A percentile compares a stretch with the other conserved stretches of the same genome.
These are phyloP conservation scores for Mystacornis crossleyi DNA, from an alignment of 2,113 vertebrate genomes.

Conservation along the genomic window DNA sequence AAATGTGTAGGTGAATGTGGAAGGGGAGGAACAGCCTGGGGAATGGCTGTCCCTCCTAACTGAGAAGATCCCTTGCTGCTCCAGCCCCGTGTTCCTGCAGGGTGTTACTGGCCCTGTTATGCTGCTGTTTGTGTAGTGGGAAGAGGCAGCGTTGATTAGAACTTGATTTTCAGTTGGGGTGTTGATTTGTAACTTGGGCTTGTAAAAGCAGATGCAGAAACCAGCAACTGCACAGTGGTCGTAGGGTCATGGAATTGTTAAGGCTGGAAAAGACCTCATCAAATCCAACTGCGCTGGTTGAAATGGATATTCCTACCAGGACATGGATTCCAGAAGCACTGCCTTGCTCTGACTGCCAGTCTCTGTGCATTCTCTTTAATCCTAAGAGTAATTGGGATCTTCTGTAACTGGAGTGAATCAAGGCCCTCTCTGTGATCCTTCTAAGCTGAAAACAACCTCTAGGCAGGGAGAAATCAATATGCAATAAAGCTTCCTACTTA, in stretches of 20 bases:
- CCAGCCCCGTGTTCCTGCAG: neutral
- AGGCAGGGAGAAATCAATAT: slow-evolving; percentile 13
- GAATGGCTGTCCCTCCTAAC: neutral
- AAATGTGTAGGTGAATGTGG: neutral
- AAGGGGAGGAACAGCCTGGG: neutral
- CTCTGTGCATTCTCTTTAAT: neutral
- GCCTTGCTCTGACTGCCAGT: neutral
- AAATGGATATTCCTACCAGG: neutral
- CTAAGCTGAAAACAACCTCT: neutral
- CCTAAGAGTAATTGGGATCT: neutral
- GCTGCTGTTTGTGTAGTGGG: neutral
- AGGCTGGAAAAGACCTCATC: neutral
- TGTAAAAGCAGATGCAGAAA: neutral
- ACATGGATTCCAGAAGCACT: neutral
- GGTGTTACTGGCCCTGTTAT: neutral
- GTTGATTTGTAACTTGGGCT: neutral
- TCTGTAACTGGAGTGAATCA: neutral
- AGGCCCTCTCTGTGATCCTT: neutral
- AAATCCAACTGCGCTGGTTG: neutral
- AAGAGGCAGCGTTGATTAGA: neutral
- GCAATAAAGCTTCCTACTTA: slow-evolving; percentile 65
- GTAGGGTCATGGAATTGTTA: neutral
- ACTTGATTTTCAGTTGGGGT: neutral
- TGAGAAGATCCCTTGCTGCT: neutral
- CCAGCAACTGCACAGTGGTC: neutral